Percentiles rank a stretch among this genome's conserved stretches.
These are phyloP conservation scores for Scaptomyza montana DNA, from an alignment of 1,140 invertebrate genomes.

Conservation along the genomic window DNA sequence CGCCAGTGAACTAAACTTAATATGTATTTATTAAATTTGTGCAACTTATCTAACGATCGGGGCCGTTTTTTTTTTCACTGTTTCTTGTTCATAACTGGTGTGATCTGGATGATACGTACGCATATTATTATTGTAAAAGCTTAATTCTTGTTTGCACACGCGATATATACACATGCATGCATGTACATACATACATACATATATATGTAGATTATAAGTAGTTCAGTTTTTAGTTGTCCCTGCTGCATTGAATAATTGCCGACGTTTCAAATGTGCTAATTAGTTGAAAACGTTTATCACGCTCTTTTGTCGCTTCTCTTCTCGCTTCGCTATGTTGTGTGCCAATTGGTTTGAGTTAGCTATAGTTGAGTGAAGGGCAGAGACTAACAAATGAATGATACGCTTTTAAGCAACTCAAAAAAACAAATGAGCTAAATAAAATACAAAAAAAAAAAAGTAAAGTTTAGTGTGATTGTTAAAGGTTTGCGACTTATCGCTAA, in stretches of 20 bases:
- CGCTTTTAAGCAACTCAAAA: constrained; percentile 12
- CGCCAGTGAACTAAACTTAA: too few species aligned
- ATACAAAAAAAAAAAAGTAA: not conserved
- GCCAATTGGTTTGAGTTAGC: constrained; percentile 46
- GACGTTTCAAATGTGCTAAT: constrained; percentile 66
- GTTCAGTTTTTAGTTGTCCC: constrained; percentile 35
- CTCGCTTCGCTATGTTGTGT: constrained; percentile 28
- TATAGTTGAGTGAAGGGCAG: constrained; percentile 57
- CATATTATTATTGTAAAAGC: constrained; percentile 39
- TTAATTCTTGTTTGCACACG: constrained; percentile 9
- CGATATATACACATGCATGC: not conserved
- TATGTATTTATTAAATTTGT: constrained; percentile 32
- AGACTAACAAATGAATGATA: constrained; percentile 3
- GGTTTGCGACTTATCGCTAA: constrained; percentile 27
- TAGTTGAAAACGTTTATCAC: constrained; percentile 71
- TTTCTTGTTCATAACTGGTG: constrained; percentile 28
- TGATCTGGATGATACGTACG: constrained; percentile 25
- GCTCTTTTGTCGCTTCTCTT: constrained; percentile 1
- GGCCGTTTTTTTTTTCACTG: not conserved
- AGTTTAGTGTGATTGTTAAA: constrained; percentile 3
- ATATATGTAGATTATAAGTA: constrained; percentile 10
- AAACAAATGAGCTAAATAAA: not conserved
- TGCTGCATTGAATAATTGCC: constrained; percentile 45
- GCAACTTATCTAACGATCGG: constrained; percentile 13
- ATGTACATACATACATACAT: not conserved